phyloP scores from a whole-genome alignment of 2,113 vertebrate species.

The Equus przewalskii region DNA sequence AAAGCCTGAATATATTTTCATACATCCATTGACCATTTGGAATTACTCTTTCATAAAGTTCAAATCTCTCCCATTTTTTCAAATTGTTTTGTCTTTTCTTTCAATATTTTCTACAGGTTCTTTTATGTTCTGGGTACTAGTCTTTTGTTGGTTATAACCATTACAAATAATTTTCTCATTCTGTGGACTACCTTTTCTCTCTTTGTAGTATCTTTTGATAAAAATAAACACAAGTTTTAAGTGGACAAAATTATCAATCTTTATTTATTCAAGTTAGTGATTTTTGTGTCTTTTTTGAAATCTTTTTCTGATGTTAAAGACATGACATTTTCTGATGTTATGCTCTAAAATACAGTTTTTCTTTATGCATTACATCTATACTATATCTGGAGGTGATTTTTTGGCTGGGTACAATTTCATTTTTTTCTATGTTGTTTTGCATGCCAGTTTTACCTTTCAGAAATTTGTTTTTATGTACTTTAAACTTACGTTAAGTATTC shows the following conservation, averaged over 20 bases:
- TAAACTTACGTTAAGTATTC: neutral
- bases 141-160: neutral
- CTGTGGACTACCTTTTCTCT: neutral
- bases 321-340: neutral
- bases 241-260: neutral
- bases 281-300: neutral
- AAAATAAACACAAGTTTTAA: neutral
- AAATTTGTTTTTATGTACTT: neutral
- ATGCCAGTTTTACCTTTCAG: neutral
- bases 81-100: neutral
- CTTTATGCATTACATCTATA: neutral
- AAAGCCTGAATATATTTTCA: neutral
- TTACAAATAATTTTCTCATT: neutral
- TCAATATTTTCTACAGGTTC: neutral
- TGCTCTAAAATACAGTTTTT: neutral
- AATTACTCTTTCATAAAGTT: neutral
- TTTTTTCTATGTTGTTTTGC: neutral
- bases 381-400: neutral
- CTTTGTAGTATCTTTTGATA: neutral
- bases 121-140: neutral
- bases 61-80: neutral
- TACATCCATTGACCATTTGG: neutral
- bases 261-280: neutral
- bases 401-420: neutral
- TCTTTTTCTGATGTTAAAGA: neutral